phyloP scores from a whole-genome alignment of 35 echinoderm and acorn worm species.

The Acanthaster planci region DNA sequence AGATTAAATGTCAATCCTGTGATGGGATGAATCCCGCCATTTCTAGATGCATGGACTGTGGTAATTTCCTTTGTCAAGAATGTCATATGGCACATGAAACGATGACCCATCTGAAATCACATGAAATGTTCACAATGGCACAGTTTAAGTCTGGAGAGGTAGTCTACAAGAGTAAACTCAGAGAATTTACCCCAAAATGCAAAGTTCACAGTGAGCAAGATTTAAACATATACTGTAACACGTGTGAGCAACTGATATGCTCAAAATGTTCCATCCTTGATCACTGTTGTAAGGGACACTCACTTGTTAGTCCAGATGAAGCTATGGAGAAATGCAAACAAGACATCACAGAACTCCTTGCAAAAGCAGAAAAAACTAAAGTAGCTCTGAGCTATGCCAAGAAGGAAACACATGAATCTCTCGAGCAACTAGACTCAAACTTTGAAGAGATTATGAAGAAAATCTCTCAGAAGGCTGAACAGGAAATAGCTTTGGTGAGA shows the following conservation, averaged over 20 bases:
- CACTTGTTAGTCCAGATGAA: not conserved
- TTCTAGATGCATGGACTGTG: not conserved
- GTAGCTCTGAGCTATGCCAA: not conserved
- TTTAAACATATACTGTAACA: not conserved
- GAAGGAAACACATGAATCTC: not conserved
- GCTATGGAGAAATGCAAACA: not conserved
- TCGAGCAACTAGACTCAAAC: not conserved
- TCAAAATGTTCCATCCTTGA: not conserved
- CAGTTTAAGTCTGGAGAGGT: not conserved
- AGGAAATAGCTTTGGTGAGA: conserved; percentile 1
- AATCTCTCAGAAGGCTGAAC: conserved; percentile 1
- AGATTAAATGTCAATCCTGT: not conserved
- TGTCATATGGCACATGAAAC: not conserved
- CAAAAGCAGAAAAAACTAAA: not conserved
- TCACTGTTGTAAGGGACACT: not conserved
- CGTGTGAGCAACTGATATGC: not conserved
- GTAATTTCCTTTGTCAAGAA: not conserved
- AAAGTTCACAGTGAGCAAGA: not conserved
- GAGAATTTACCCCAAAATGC: not conserved
- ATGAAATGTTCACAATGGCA: not conserved
- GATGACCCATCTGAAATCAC: not conserved
- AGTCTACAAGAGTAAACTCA: not conserved
- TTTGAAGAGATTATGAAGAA: not conserved
- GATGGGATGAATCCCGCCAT: not conserved
- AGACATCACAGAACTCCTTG: not conserved